Evolutionary conservation across 2,888 invertebrate genomes (phyloP).

Genomic region (Gandaritis pyraliata): DNA sequence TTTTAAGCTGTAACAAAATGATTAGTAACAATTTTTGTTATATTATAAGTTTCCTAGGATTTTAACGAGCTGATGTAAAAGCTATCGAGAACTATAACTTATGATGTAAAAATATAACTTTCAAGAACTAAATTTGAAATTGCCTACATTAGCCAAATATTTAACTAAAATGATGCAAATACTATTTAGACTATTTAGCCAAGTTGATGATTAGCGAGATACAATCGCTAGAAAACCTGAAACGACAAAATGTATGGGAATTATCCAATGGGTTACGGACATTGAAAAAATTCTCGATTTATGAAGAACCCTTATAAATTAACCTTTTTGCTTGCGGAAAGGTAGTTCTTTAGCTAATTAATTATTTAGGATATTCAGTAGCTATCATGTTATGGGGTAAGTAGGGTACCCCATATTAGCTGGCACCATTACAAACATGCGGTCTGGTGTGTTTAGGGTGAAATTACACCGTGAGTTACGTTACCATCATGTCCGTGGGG

Average conservation of each 20-base stretch:
- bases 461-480: conserved; percentile 6
- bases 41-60: background rate
- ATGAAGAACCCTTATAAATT: background rate
- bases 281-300: too few species aligned
- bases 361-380: conserved; percentile 15
- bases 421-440: conserved; percentile 1
- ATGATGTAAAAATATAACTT: too few species aligned
- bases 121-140: too few species aligned
- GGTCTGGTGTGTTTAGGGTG: conserved; percentile 18
- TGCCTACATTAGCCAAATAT: too few species aligned
- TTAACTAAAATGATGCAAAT: too few species aligned
- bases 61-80: background rate
- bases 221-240: too few species aligned
- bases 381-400: conserved; percentile 1
- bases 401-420: conserved; percentile 5
- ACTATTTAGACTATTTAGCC: too few species aligned
- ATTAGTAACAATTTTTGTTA: conserved; percentile 1
- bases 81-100: too few species aligned
- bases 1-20: background rate
- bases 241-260: too few species aligned
- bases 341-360: background rate
- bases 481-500: background rate
- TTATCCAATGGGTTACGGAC: too few species aligned
- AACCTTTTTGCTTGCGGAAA: conserved; percentile 4
- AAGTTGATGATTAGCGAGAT: too few species aligned